Evolutionary conservation across 2,113 vertebrate species (phyloP).

Genomic region (Pollachius pollachius): DNA sequence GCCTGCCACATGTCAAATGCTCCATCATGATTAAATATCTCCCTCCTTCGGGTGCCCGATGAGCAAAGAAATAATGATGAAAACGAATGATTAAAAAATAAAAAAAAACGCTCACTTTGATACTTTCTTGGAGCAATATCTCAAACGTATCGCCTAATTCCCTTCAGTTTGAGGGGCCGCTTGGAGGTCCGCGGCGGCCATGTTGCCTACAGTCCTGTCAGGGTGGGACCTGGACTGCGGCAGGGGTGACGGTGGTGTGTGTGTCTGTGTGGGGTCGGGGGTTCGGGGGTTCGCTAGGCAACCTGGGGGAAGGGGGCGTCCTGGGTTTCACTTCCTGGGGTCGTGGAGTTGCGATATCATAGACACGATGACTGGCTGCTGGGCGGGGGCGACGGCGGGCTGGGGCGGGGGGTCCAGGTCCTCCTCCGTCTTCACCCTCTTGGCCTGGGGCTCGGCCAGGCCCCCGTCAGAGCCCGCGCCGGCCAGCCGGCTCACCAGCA

Average conservation of each 20-base stretch:
- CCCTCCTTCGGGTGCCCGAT: not conserved
- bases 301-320: not conserved
- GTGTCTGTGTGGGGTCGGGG: conserved; percentile 47
- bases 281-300: conserved; percentile 9
- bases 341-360: conserved; percentile 67
- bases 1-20: conserved; percentile 30
- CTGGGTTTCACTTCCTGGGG: conserved; percentile 51
- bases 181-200: conserved; percentile 11
- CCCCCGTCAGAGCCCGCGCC: conserved; percentile 68
- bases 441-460: conserved; percentile 77
- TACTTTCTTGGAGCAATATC: conserved; percentile 26
- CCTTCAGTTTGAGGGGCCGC: conserved; percentile 46
- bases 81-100: conserved; percentile 12
- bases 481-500: conserved; percentile 80
- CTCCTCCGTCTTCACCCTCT: conserved; percentile 84
- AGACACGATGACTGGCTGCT: conserved; percentile 84
- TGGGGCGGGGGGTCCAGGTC: conserved; percentile 49
- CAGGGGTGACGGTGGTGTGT: conserved; percentile 24
- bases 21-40: conserved; percentile 12
- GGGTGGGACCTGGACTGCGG: conserved; percentile 40
- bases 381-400: conserved; percentile 46
- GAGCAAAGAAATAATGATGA: conserved; percentile 15
- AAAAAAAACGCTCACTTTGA: conserved; percentile 20
- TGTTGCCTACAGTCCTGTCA: conserved; percentile 42
- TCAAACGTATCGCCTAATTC: conserved; percentile 37